A percentile compares a stretch with the other conserved stretches of the same genome.
Conservation (phyloP, 2,888 invertebrate genomes). For the Zootermopsis nevadensis region DNA sequence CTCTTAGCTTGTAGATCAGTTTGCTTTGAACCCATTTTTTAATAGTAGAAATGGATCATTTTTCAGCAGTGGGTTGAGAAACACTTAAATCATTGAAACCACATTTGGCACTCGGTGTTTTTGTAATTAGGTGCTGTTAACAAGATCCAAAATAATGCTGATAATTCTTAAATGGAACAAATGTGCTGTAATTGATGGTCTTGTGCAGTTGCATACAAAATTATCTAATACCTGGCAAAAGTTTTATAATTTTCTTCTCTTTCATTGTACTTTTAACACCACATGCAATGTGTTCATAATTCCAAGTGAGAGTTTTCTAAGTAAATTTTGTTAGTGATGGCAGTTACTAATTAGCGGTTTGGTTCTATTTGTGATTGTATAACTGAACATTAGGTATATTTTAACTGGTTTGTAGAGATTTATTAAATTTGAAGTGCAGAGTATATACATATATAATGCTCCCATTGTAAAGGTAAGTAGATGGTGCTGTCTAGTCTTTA, state of each 20-base stretch:
- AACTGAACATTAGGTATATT: neutral
- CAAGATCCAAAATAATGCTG: neutral
- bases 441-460: neutral
- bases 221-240: neutral
- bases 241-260: neutral
- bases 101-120: neutral
- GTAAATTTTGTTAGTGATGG: neutral
- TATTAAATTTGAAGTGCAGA: slow-evolving; percentile 12
- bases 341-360: neutral
- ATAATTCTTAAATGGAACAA: neutral
- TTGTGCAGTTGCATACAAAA: slow-evolving; percentile 18
- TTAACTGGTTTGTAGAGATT: slow-evolving; percentile 1
- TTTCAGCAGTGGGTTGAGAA: neutral
- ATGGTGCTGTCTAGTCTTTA: slow-evolving; percentile 16
- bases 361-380: slow-evolving; percentile 9
- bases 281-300: neutral
- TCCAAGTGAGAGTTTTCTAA: neutral
- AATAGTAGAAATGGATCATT: neutral
- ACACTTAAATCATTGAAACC: neutral
- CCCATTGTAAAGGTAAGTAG: neutral
- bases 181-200: neutral
- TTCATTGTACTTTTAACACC: neutral
- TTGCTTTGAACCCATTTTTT: slow-evolving; percentile 25
- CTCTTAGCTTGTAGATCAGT: neutral
- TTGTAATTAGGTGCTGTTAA: neutral